Evolutionary conservation across 2,888 invertebrate species (phyloP).

Genomic region (Sphinx pinastri): DNA sequence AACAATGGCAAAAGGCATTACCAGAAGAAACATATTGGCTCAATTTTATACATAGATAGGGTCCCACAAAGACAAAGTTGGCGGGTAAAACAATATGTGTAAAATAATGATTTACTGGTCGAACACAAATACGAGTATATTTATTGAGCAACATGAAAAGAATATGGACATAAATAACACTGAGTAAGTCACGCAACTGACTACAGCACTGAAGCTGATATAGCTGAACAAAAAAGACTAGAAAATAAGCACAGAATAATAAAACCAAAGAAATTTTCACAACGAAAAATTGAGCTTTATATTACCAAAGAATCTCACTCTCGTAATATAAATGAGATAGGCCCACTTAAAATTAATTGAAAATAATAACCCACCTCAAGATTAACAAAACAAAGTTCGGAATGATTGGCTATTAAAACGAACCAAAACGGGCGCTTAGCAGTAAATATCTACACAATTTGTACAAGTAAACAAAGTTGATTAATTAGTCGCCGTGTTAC

Average conservation of each 20-base stretch:
- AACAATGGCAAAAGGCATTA: background rate
- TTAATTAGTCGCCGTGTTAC: slow-evolving; percentile 58
- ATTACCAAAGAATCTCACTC: background rate
- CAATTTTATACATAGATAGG: slow-evolving; percentile 6
- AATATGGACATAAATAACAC: slow-evolving; percentile 13
- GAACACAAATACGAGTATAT: slow-evolving; percentile 5
- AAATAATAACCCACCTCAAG: slow-evolving; percentile 24
- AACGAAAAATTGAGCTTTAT: slow-evolving; percentile 3
- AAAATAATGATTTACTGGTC: slow-evolving; percentile 16
- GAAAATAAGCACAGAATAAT: background rate
- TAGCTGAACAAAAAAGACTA: background rate
- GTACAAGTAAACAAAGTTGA: slow-evolving; percentile 54
- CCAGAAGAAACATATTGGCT: background rate
- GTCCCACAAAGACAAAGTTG: slow-evolving; percentile 7
- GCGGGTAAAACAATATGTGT: slow-evolving; percentile 21
- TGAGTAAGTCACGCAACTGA: background rate
- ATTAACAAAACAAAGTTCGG: slow-evolving; percentile 34
- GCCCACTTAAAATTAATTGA: slow-evolving; percentile 21
- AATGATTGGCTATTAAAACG: slow-evolving; percentile 42
- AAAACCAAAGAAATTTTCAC: background rate
- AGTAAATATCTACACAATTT: slow-evolving; percentile 44
- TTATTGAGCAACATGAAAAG: slow-evolving; percentile 9
- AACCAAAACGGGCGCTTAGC: slow-evolving; percentile 38
- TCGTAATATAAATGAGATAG: slow-evolving; percentile 18
- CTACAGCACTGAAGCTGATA: background rate